Percentiles rank a stretch among this genome's conserved stretches.
These are phyloP conservation scores for Pedetes capensis DNA, from an alignment of 2,113 vertebrate species.

Conservation along the genomic window DNA sequence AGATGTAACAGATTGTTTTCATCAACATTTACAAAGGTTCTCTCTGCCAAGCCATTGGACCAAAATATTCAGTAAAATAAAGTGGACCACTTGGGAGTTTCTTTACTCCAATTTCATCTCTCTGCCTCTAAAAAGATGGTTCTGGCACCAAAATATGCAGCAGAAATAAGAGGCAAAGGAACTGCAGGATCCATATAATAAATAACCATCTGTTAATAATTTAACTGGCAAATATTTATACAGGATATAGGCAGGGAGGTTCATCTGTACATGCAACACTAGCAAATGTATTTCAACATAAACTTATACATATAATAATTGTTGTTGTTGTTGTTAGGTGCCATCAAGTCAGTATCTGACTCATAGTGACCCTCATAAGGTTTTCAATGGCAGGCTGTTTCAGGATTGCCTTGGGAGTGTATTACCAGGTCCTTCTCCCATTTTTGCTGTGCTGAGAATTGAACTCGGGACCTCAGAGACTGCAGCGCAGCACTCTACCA, in stretches of 20 bases:
- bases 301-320: neutral
- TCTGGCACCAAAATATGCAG: constrained; percentile 44
- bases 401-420: no score
- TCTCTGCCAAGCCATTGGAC: constrained; percentile 56
- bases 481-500: no score
- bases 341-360: no score
- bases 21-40: constrained; percentile 43
- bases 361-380: no score
- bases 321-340: no score
- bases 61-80: constrained; percentile 53
- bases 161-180: constrained; percentile 31
- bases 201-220: constrained; percentile 62
- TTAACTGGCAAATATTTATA: constrained; percentile 48
- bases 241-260: neutral
- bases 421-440: no score
- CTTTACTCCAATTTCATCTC: constrained; percentile 50
- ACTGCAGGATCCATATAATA: constrained; percentile 11
- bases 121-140: constrained; percentile 45
- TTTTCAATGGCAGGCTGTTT: no score
- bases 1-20: constrained; percentile 66
- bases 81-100: constrained; percentile 42
- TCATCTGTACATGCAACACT: neutral
- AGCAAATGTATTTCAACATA: neutral
- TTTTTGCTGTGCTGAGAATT: no score
- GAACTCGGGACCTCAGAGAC: no score